Conservation (phyloP, 2,888 invertebrate species). For the Melinaea menophilus region DNA sequence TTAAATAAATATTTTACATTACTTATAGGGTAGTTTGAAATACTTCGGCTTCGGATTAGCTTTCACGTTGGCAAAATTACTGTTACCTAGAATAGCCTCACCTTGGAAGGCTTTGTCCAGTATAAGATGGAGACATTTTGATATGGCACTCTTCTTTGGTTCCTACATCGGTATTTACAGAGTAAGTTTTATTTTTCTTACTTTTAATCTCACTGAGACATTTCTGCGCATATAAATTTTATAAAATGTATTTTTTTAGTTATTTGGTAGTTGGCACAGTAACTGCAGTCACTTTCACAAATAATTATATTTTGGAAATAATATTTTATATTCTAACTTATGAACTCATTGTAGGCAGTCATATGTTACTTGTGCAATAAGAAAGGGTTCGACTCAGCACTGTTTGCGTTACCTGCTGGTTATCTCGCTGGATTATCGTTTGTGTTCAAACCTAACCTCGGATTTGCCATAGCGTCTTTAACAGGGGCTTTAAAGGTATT, state of each 20-base stretch:
- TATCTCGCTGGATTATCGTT: slow-evolving; percentile 75
- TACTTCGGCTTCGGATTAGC: slow-evolving; percentile 65
- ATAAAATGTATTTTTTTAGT: too few relatives aligned
- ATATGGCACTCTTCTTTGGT: slow-evolving; percentile 67
- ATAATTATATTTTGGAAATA: too few relatives aligned
- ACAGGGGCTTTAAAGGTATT: slow-evolving; percentile 74
- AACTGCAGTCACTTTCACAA: too few relatives aligned
- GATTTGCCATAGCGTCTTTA: slow-evolving; percentile 69
- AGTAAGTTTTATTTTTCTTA: slow-evolving; percentile 52
- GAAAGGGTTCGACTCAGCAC: slow-evolving; percentile 58
- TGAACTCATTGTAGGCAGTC: slow-evolving; percentile 58
- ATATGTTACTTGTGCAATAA: slow-evolving; percentile 68
- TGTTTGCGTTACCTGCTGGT: slow-evolving; percentile 74
- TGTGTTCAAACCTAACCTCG: slow-evolving; percentile 69
- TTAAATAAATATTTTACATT: background rate
- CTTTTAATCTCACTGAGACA: background rate
- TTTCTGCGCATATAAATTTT: background rate
- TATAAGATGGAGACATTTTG: slow-evolving; percentile 58
- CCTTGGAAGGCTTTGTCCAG: slow-evolving; percentile 59
- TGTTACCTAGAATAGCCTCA: slow-evolving; percentile 53
- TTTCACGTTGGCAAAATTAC: slow-evolving; percentile 52
- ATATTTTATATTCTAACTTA: slow-evolving; percentile 4
- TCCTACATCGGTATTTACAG: slow-evolving; percentile 76
- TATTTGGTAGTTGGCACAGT: too few relatives aligned
- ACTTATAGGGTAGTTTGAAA: slow-evolving; percentile 56